phyloP scores from a whole-genome alignment of 2,888 invertebrate species.

The Platycheirus albimanus region DNA sequence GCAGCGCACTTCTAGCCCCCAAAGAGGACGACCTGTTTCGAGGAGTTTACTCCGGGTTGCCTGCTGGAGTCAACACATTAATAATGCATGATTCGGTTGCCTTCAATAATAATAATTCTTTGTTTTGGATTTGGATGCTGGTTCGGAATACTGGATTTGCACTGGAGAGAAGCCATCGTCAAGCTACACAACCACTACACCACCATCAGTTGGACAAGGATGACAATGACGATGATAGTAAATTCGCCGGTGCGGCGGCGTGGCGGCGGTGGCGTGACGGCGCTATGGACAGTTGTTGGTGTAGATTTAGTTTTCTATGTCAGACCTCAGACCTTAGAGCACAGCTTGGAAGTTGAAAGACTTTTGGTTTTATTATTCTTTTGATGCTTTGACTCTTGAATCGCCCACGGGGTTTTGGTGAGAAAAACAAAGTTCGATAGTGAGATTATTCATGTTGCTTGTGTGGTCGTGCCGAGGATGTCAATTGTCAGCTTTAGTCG shows the following conservation, averaged over 20 bases:
- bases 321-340: constrained; percentile 44
- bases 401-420: constrained; percentile 61
- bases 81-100: constrained; percentile 69
- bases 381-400: constrained; percentile 54
- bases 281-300: constrained; percentile 17
- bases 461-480: constrained; percentile 45
- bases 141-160: constrained; percentile 23
- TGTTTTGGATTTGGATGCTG: constrained; percentile 39
- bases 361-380: constrained; percentile 53
- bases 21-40: constrained; percentile 67
- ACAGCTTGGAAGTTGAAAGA: constrained; percentile 2
- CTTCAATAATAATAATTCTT: constrained; percentile 58
- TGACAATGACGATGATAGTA: constrained; percentile 45
- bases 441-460: constrained; percentile 63
- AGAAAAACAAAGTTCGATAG: constrained; percentile 63
- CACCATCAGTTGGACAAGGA: constrained; percentile 28
- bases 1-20: constrained; percentile 37
- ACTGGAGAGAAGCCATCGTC: constrained; percentile 28
- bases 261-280: too few relatives aligned
- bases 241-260: neutral
- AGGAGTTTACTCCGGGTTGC: constrained; percentile 28
- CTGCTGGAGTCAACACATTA: constrained; percentile 53
- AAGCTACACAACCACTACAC: neutral
- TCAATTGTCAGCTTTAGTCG: constrained; percentile 48
- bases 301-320: constrained; percentile 59